Evolutionary conservation across 2,113 vertebrate species (phyloP).

Genomic region (Tichodroma muraria): DNA sequence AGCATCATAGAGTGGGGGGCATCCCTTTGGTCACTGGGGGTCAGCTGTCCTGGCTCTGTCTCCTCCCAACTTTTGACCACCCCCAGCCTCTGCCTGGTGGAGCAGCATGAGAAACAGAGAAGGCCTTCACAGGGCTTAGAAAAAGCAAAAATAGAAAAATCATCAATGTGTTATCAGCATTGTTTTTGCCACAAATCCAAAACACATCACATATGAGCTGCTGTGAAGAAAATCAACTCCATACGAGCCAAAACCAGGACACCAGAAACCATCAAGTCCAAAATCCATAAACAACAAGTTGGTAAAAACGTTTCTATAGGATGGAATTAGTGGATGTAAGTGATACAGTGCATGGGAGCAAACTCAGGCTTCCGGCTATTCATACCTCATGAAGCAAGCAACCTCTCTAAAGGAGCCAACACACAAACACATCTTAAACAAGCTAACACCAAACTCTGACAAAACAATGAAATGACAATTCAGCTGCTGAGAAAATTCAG

Average conservation of each 20-base stretch:
- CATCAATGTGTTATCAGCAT: neutral
- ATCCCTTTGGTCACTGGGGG: neutral
- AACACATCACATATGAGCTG: neutral
- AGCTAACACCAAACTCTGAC: neutral
- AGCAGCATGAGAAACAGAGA: neutral
- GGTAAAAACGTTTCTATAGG: neutral
- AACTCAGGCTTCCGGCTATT: neutral
- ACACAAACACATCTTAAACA: neutral
- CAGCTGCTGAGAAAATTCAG: neutral
- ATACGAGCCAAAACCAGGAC: neutral
- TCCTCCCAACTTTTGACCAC: neutral
- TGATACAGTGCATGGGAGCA: rapidly evolving
- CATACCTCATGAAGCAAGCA: neutral
- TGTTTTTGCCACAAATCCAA: neutral
- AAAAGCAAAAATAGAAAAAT: neutral
- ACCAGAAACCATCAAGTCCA: neutral
- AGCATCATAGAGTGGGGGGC: rapidly evolving
- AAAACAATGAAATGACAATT: neutral
- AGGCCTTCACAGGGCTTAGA: neutral
- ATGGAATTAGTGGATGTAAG: neutral
- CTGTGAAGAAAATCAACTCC: neutral
- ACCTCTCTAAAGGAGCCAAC: neutral
- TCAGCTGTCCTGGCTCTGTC: neutral
- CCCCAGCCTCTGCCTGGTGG: neutral
- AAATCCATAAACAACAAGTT: neutral